Percentiles rank a stretch among this genome's conserved stretches.
phyloP scores from a whole-genome alignment of 23 tunicate genomes.

The Diplosoma virens region DNA sequence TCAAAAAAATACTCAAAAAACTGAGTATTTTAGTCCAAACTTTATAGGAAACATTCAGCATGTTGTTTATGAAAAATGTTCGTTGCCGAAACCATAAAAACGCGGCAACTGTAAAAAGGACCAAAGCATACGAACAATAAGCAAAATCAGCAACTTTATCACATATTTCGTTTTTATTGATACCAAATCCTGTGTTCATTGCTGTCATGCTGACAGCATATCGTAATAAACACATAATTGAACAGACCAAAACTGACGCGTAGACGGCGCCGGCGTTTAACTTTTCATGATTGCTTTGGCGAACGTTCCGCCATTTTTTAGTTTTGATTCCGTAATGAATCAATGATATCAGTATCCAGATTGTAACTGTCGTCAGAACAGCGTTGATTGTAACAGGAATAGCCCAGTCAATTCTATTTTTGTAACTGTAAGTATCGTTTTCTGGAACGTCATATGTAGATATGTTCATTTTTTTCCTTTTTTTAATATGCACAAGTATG shows the following conservation, averaged over 20 bases:
- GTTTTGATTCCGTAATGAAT: constrained; percentile 42
- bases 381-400: constrained; percentile 25
- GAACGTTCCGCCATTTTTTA: constrained; percentile 27
- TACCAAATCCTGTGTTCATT: constrained; percentile 30
- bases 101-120: constrained; percentile 4
- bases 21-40: constrained; percentile 14
- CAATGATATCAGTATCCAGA: constrained; percentile 31
- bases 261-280: constrained; percentile 38
- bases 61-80: constrained; percentile 38
- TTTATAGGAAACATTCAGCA: constrained; percentile 29
- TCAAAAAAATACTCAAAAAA: constrained; percentile 30
- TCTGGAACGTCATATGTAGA: too few relatives aligned
- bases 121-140: constrained; percentile 24
- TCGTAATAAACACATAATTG: constrained; percentile 26
- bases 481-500: too few relatives aligned
- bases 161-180: constrained; percentile 15
- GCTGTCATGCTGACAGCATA: background rate
- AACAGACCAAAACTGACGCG: constrained; percentile 37
- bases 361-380: background rate
- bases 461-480: too few relatives aligned
- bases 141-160: constrained; percentile 44
- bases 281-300: background rate
- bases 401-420: constrained; percentile 9
- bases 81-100: constrained; percentile 67
- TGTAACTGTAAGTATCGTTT: too few relatives aligned